These are phyloP conservation scores for Empidonax alnorum DNA, from an alignment of 2,113 vertebrate species.

Conservation along the genomic window DNA sequence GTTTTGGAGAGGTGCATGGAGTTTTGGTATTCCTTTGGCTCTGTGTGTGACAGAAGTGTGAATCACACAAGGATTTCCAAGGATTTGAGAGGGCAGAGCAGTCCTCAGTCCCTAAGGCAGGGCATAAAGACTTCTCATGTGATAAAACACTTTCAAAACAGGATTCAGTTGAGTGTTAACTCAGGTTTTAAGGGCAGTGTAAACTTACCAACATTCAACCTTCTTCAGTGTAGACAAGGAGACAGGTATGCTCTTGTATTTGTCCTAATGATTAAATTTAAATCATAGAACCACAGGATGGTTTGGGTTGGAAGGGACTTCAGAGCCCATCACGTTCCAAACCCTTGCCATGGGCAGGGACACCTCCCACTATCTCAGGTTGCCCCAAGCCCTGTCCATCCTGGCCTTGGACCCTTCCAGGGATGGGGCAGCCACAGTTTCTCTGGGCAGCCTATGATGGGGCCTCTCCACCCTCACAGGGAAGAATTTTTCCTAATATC, in stretches of 20 bases:
- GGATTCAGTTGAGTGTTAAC: not conserved
- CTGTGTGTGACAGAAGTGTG: not conserved
- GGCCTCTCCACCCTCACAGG: accelerated
- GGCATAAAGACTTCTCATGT: not conserved
- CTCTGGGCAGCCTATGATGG: not conserved
- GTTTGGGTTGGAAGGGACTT: not conserved
- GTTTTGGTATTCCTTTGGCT: not conserved
- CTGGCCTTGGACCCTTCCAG: not conserved
- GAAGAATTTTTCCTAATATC: not conserved
- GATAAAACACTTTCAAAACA: not conserved
- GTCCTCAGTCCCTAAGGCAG: not conserved
- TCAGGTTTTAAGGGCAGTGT: accelerated
- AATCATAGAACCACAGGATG: not conserved
- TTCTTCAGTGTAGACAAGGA: not conserved
- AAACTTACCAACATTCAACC: not conserved
- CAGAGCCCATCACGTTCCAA: not conserved
- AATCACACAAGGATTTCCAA: accelerated
- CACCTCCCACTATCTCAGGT: not conserved
- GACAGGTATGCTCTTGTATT: not conserved
- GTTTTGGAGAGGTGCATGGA: accelerated
- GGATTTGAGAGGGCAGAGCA: not conserved
- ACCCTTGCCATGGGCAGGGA: not conserved
- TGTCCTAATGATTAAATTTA: not conserved
- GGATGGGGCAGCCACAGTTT: not conserved
- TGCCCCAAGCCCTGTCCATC: accelerated